Conservation (phyloP, 1,140 invertebrate genomes). For the Zaprionus davidi region DNA sequence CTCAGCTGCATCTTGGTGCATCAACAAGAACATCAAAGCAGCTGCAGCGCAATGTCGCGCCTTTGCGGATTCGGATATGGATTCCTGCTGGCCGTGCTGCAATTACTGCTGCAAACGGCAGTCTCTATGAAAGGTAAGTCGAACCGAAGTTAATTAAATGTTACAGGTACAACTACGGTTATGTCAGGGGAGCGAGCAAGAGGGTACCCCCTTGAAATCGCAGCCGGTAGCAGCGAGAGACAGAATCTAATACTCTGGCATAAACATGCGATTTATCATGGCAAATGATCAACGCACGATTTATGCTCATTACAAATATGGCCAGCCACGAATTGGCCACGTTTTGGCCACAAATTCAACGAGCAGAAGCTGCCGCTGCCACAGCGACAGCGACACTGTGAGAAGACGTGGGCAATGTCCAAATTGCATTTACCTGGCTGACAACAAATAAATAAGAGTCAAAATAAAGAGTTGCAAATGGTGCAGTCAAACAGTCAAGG, state of each 20-base stretch:
- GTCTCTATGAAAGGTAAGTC: conserved; percentile 74
- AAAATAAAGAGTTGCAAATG: conserved; percentile 82
- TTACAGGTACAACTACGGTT: conserved; percentile 25
- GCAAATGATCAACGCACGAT: conserved; percentile 82
- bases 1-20: neutral
- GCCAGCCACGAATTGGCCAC: conserved; percentile 74
- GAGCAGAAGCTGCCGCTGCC: conserved; percentile 42
- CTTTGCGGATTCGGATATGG: conserved; percentile 60
- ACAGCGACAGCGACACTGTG: conserved; percentile 11
- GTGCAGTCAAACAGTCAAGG: conserved; percentile 49
- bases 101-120: conserved; percentile 63
- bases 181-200: neutral
- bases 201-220: conserved; percentile 6
- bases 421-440: conserved; percentile 80
- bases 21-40: conserved; percentile 68
- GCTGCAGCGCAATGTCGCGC: conserved; percentile 72
- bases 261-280: conserved; percentile 81
- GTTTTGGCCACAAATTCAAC: conserved; percentile 13
- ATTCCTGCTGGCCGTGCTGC: conserved; percentile 63
- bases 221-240: conserved; percentile 53
- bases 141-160: conserved; percentile 77
- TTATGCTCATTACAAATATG: conserved; percentile 83
- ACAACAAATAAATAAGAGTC: conserved; percentile 82
- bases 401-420: conserved; percentile 60
- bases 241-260: conserved; percentile 72